These are phyloP conservation scores for Latrodectus geometricus DNA, from an alignment of 1,140 invertebrate genomes.

Conservation along the genomic window DNA sequence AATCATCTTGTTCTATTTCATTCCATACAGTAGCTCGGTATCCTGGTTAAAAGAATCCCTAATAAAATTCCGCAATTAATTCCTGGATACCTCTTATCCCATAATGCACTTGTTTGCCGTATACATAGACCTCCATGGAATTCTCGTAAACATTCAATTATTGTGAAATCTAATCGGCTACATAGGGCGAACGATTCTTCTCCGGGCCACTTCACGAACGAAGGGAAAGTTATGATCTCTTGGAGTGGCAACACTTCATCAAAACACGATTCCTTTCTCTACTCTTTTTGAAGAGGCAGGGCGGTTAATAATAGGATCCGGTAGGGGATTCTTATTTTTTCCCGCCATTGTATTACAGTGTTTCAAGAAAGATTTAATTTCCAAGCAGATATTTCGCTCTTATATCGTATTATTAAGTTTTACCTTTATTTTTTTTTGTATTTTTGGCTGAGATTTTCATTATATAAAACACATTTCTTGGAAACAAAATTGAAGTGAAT, in stretches of 20 bases:
- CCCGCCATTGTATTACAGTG: background rate
- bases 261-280: background rate
- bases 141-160: slow-evolving; percentile 35
- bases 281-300: background rate
- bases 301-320: background rate
- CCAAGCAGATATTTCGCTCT: background rate
- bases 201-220: background rate
- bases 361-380: background rate
- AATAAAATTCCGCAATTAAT: background rate
- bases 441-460: background rate
- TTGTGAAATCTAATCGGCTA: slow-evolving; percentile 5
- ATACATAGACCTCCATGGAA: background rate
- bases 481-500: background rate
- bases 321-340: background rate
- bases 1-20: no score
- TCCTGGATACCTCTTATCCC: background rate
- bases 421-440: background rate
- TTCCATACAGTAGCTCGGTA: background rate
- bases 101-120: background rate
- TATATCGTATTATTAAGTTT: background rate
- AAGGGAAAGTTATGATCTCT: slow-evolving; percentile 10
- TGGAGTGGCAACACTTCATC: slow-evolving; percentile 23
- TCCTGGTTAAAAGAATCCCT: background rate
- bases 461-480: background rate
- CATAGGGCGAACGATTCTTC: background rate